phyloP scores from a whole-genome alignment of 2,113 vertebrate genomes.

The Pyxicephalus adspersus region DNA sequence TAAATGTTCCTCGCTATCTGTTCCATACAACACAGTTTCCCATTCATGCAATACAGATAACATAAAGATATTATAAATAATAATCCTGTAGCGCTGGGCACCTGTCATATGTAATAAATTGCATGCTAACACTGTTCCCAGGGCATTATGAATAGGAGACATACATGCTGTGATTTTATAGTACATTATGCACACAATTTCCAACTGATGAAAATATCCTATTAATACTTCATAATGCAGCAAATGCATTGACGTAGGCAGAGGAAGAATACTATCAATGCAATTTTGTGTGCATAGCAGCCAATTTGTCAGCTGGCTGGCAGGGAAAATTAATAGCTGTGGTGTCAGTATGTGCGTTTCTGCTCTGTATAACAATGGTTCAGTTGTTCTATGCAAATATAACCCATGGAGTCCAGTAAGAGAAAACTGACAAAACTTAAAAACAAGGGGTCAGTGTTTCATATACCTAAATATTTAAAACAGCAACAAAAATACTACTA shows the following conservation, averaged over 20 bases:
- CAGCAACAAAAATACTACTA: no score
- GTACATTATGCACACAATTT: constrained; percentile 3
- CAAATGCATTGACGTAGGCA: constrained; percentile 18
- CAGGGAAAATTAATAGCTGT: constrained; percentile 24
- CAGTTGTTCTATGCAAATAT: background rate
- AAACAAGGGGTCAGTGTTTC: background rate
- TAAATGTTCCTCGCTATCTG: background rate
- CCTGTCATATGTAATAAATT: constrained; percentile 18
- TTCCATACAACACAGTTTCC: background rate
- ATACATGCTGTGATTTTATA: constrained; percentile 2
- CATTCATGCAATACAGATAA: background rate
- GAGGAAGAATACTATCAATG: background rate
- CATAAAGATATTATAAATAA: constrained; percentile 15
- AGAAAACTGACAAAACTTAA: background rate
- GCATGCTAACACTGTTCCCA: background rate
- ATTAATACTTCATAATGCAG: constrained; percentile 42
- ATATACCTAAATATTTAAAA: no score
- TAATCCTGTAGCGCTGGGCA: background rate
- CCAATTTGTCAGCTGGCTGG: constrained; percentile 16
- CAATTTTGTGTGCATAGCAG: background rate
- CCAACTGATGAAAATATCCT: constrained; percentile 22
- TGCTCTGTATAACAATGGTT: background rate
- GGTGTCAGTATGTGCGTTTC: background rate
- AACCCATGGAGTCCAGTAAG: background rate
- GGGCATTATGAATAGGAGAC: constrained; percentile 13